These are phyloP conservation scores for Schizopygopsis malacanthus DNA, from an alignment of 2,797 vertebrate genomes.

Conservation along the genomic window DNA sequence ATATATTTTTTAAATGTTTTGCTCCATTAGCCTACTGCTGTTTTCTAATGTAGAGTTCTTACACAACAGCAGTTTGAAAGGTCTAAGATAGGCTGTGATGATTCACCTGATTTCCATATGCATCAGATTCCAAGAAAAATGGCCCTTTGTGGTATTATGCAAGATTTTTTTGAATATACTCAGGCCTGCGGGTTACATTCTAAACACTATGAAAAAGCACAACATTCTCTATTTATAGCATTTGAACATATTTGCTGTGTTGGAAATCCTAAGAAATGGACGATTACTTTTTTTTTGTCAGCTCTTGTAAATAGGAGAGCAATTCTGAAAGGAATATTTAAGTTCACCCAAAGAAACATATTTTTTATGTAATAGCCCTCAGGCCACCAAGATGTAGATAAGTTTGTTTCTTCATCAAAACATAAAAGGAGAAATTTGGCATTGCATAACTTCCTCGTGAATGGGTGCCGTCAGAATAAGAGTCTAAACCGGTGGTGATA, in stretches of 20 bases:
- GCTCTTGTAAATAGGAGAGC: neutral
- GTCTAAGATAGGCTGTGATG: neutral
- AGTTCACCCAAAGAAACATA: neutral
- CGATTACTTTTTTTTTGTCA: neutral
- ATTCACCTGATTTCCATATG: slow-evolving; percentile 15
- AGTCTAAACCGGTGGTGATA: neutral
- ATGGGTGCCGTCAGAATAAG: neutral
- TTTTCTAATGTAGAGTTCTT: neutral
- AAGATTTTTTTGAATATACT: neutral
- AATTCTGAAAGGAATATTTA: neutral
- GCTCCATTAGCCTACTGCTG: neutral
- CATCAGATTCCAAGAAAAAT: slow-evolving; percentile 6
- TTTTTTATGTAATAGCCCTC: no score
- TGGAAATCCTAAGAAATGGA: neutral
- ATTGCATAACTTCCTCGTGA: neutral
- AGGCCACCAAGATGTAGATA: neutral
- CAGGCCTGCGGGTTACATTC: neutral
- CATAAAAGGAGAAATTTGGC: neutral
- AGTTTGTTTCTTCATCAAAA: neutral
- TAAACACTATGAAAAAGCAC: neutral
- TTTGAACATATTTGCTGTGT: neutral
- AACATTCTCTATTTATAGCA: neutral
- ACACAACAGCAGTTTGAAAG: neutral
- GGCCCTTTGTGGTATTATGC: neutral
- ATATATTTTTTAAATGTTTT: neutral